These are phyloP conservation scores for Melieria picta DNA, from an alignment of 2,888 invertebrate genomes.

Conservation along the genomic window DNA sequence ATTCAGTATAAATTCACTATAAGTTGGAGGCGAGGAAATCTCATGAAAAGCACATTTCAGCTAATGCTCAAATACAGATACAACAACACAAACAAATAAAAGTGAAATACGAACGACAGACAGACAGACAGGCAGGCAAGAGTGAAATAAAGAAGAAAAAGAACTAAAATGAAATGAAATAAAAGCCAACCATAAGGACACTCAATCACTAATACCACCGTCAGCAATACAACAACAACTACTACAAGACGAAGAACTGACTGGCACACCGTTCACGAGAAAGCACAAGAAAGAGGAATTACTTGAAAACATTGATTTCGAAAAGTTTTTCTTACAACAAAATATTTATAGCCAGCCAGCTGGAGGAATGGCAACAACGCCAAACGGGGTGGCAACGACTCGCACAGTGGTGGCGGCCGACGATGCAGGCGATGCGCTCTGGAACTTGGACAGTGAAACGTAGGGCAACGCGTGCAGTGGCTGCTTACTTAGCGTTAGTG, in stretches of 20 bases:
- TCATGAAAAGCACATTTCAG: conserved; percentile 14
- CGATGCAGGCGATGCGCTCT: conserved; percentile 2
- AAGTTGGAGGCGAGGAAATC: conserved; percentile 3
- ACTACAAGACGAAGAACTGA: no score
- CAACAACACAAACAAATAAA: background rate
- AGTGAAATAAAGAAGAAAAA: background rate
- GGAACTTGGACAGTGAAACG: background rate
- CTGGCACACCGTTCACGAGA: no score
- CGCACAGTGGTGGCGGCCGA: background rate
- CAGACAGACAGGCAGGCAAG: background rate
- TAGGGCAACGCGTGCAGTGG: background rate
- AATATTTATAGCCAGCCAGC: conserved; percentile 7
- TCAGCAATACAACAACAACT: no score
- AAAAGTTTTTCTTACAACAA: conserved; percentile 17
- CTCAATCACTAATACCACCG: no score
- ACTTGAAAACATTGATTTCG: conserved; percentile 21
- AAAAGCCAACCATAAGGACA: background rate
- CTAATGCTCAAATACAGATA: conserved; percentile 8
- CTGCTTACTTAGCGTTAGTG: no score
- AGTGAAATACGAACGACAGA: background rate
- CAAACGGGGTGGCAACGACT: no score
- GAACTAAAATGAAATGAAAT: background rate
- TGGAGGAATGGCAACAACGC: background rate
- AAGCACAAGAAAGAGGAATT: background rate
- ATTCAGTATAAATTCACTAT: background rate